A percentile compares a stretch with the other conserved stretches of the same genome.
Evolutionary conservation across 2,797 vertebrate species (phyloP).

Genomic region (Coilia nasus): DNA sequence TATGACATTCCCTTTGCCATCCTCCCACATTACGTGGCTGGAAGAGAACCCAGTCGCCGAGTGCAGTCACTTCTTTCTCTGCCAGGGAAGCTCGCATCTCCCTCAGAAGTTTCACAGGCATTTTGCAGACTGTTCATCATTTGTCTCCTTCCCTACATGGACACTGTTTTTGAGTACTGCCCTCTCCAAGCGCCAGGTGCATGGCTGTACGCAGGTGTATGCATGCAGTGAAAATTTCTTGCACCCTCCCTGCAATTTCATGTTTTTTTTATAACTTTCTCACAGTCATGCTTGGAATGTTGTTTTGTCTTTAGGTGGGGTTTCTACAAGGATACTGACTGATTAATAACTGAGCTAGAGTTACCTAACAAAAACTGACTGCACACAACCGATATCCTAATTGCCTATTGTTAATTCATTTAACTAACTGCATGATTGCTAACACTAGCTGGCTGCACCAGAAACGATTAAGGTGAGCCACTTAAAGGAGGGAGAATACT

Average conservation of each 20-base stretch:
- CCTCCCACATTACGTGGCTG: too few relatives aligned
- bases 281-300: too few relatives aligned
- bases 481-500: slow-evolving; percentile 50
- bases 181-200: not conserved
- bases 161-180: not conserved
- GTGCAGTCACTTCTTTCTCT: not conserved
- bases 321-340: not conserved
- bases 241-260: too few relatives aligned
- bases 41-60: not conserved
- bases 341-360: not conserved
- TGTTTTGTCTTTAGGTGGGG: too few relatives aligned
- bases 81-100: not conserved
- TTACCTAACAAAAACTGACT: not conserved
- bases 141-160: not conserved
- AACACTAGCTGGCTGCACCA: not conserved
- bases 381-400: not conserved
- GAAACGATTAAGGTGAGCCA: not conserved
- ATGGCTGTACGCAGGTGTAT: not conserved
- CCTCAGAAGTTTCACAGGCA: not conserved
- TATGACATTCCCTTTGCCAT: not conserved
- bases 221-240: not conserved
- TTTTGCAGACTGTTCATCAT: not conserved
- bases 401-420: not conserved
- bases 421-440: not conserved
- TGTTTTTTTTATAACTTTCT: too few relatives aligned